phyloP scores from a whole-genome alignment of 2,113 vertebrate species.

The Alces alces region DNA sequence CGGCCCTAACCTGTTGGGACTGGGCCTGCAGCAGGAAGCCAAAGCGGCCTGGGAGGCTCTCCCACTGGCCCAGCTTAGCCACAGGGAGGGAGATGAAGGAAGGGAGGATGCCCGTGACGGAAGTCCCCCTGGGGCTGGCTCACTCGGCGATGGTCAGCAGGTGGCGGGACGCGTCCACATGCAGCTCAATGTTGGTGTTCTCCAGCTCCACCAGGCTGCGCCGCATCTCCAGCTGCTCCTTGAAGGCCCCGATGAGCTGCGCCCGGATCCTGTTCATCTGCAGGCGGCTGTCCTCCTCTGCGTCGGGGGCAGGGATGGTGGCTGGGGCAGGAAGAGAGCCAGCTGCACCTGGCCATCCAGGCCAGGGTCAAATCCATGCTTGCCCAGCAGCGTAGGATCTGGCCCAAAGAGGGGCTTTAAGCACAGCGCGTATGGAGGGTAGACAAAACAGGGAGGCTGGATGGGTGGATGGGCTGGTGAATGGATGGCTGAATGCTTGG shows the following conservation, averaged over 20 bases:
- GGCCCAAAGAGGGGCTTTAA: neutral
- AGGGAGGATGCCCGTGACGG: neutral
- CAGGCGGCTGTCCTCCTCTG: conserved; percentile 8
- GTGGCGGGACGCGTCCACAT: conserved; percentile 71
- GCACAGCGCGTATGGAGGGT: neutral
- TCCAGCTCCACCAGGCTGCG: conserved; percentile 77
- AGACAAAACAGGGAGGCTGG: neutral
- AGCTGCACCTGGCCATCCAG: neutral
- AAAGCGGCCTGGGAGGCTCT: neutral
- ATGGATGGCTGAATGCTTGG: too few species aligned
- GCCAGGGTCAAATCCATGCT: neutral
- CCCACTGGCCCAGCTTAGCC: neutral
- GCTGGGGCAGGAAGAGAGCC: neutral
- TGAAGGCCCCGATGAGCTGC: conserved; percentile 67
- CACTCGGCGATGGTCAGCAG: conserved; percentile 75
- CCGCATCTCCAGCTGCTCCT: conserved; percentile 71
- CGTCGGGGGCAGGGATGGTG: neutral
- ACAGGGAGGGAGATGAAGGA: too few species aligned
- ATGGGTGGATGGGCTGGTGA: neutral
- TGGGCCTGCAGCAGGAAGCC: neutral
- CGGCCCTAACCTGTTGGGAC: neutral
- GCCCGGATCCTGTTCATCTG: conserved; percentile 56
- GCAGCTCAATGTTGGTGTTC: conserved; percentile 73
- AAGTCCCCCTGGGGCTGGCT: neutral
- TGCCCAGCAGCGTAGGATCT: neutral